A percentile compares a stretch with the other conserved stretches of the same genome.
phyloP scores from a whole-genome alignment of 2,797 vertebrate genomes.

The Acanthurus lineatus region DNA sequence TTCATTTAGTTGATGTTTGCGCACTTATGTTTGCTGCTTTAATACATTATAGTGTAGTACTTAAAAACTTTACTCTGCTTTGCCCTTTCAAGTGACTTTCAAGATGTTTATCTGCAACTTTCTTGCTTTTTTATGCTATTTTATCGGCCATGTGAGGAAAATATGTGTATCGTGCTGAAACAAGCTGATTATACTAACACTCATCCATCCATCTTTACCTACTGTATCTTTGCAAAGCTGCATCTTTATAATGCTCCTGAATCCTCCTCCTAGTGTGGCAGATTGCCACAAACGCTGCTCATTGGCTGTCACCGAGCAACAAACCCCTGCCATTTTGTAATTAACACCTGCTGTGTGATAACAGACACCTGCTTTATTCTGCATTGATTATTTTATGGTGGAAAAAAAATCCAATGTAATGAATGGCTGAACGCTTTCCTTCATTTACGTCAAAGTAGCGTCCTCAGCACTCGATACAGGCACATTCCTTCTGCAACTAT shows the following conservation, averaged over 20 bases:
- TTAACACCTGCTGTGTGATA: conserved; percentile 70
- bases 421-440: conserved; percentile 48
- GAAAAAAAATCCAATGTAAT: conserved; percentile 50
- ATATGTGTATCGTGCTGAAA: not conserved
- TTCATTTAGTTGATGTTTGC: conserved; percentile 25
- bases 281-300: conserved; percentile 49
- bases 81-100: conserved; percentile 16
- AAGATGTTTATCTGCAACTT: conserved; percentile 27
- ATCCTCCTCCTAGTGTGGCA: conserved; percentile 39
- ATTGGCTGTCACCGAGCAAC: conserved; percentile 48
- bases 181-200: not conserved
- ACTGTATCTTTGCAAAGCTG: conserved; percentile 20
- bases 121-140: not conserved
- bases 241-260: conserved; percentile 45
- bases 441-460: conserved; percentile 33
- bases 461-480: not conserved
- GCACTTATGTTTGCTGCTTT: conserved; percentile 3
- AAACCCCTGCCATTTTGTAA: conserved; percentile 68
- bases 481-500: not conserved
- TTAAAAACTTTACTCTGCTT: conserved; percentile 4
- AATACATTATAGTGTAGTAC: not conserved
- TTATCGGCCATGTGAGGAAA: not conserved
- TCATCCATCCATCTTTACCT: conserved; percentile 2
- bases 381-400: conserved; percentile 51
- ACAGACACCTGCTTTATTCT: conserved; percentile 64